phyloP scores from a whole-genome alignment of 1,140 invertebrate genomes.

The Trichonephila clavata region DNA sequence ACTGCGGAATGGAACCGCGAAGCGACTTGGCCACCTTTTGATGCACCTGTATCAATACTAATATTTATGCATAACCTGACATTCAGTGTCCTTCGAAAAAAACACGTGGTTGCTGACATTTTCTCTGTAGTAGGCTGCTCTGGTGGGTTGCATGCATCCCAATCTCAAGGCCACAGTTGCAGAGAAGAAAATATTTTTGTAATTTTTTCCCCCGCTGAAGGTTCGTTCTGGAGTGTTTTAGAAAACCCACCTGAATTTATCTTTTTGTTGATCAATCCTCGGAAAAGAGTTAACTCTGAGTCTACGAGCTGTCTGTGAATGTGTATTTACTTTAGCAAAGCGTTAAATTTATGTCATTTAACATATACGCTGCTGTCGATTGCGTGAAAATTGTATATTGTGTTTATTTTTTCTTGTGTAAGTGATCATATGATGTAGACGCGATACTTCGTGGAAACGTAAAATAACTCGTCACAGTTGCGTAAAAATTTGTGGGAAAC shows the following conservation, averaged over 20 bases:
- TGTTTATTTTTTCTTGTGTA: neutral
- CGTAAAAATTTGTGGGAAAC: no score
- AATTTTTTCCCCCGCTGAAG: neutral
- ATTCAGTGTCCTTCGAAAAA: constrained; percentile 59
- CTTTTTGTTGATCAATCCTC: constrained; percentile 15
- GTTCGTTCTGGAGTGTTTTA: neutral
- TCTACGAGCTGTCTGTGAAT: neutral
- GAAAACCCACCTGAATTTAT: neutral
- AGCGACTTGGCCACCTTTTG: neutral
- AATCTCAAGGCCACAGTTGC: constrained; percentile 48
- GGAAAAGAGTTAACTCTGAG: neutral
- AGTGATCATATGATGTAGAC: neutral
- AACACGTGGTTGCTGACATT: constrained; percentile 58
- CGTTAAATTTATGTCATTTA: neutral
- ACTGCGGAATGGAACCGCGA: constrained; percentile 3
- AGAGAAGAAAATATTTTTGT: constrained; percentile 24
- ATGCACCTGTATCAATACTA: constrained; percentile 72
- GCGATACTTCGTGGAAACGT: neutral
- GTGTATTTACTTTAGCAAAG: neutral
- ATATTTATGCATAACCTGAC: constrained; percentile 67
- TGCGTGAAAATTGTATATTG: neutral
- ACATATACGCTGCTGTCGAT: neutral
- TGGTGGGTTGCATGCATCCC: constrained; percentile 29
- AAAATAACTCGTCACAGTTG: no score
- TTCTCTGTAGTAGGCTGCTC: constrained; percentile 50